Base-by-base conservation (phyloP, 64 coral and sea anemone species). In the Montipora efflorescens region DNA sequence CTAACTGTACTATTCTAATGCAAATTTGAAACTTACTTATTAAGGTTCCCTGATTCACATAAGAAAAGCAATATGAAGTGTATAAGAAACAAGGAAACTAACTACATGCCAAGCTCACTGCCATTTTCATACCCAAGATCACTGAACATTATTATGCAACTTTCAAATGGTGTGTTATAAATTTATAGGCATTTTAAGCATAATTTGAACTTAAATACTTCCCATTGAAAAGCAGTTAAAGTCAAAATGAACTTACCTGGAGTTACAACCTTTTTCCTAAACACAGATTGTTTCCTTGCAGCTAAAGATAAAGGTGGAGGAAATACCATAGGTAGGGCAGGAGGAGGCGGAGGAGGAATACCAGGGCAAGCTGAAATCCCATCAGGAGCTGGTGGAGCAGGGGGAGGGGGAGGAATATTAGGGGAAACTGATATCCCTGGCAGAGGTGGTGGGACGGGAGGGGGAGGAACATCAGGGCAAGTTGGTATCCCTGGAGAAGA, bases 241-340 rank as follows among this genome's bases (percentile, higher is more conserved):
- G 53, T 8, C 0, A 57, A 57, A 48, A 18, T 80, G 0, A 16
- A 49, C 18, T 80, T 97, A 95, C 96, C 88, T 81, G 96, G 96
- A 79, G 50, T 89, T 6, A 97, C 36, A 50, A 74, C 57, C 25
- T 92, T 94, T 21, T 97, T 97, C 51, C 90, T 79, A 48, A 52
- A 88, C 7, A 58, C 82, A 47, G 66, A 80, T 11, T n/a, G 59
- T 72, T 85, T 95, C 36, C 62, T 70, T 44, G 44, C 1, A 49
- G 57, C 47, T 70, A 44, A 15, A 62, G 44, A 64, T 15, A 16
- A 12, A 0, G 61, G 14, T 64, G 4, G 61, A 16, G 61, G 11
- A 64, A 64, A 64, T 14, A 64, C 14, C 61, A 64, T 15, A 53
- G 22, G 61, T 18, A 50, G 25, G 13, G 22, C 9, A 12, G 88